Evolutionary conservation across 1,140 invertebrate genomes (phyloP).

Genomic region (Chironomus tepperi): DNA sequence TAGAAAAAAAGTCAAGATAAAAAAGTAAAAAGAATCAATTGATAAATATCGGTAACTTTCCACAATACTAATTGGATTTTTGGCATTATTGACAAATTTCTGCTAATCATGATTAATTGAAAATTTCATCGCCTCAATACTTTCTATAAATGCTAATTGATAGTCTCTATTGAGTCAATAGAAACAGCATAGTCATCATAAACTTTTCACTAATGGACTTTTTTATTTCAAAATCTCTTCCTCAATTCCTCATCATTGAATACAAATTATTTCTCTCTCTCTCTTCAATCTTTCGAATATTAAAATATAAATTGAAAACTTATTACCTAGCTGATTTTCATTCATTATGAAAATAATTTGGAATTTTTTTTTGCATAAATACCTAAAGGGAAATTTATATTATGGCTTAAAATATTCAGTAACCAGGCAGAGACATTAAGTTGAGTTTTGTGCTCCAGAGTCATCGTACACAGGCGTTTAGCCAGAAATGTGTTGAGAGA

Average conservation of each 20-base stretch:
- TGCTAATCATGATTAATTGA: constrained; percentile 21
- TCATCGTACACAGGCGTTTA: too few species aligned
- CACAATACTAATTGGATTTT: not conserved
- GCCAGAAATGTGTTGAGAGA: too few species aligned
- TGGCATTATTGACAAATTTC: constrained; percentile 8
- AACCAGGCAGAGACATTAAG: too few species aligned
- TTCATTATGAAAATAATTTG: too few species aligned
- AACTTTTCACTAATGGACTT: not conserved
- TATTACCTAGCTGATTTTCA: too few species aligned
- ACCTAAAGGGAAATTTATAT: too few species aligned
- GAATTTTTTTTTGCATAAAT: too few species aligned
- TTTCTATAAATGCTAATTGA: constrained; percentile 9
- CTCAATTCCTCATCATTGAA: not conserved
- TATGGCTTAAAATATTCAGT: too few species aligned
- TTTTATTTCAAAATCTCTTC: not conserved
- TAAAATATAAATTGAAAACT: too few species aligned
- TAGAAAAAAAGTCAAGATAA: not conserved
- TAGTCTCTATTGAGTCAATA: not conserved
- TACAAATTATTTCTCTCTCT: not conserved
- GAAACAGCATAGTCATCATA: not conserved
- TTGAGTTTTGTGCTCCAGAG: too few species aligned
- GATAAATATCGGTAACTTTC: constrained; percentile 4
- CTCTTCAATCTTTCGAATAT: not conserved
- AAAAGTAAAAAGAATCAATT: not conserved
- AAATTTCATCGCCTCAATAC: constrained; percentile 1